These are phyloP conservation scores for Ericerus pela DNA, from an alignment of 1,140 invertebrate genomes.

Conservation along the genomic window DNA sequence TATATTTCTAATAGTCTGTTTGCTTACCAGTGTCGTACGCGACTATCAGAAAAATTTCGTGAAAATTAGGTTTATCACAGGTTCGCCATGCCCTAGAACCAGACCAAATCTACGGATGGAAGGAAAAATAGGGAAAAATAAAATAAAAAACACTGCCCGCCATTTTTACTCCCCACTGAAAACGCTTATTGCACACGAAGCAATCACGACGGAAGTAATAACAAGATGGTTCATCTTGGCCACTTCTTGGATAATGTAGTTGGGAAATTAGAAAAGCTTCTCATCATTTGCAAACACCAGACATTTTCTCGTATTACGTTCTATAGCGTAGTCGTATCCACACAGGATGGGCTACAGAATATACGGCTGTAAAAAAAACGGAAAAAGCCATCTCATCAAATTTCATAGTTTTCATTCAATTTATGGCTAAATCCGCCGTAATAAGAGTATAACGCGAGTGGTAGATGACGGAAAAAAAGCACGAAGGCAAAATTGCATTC, in stretches of 20 bases:
- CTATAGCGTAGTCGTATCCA: not conserved
- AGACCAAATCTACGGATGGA: too few relatives aligned
- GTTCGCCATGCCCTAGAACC: too few relatives aligned
- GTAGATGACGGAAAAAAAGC: too few relatives aligned
- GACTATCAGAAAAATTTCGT: too few relatives aligned
- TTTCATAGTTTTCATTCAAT: conserved; percentile 6
- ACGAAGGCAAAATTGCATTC: conserved; percentile 1
- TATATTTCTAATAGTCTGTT: too few relatives aligned
- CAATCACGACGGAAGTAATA: not conserved
- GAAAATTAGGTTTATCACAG: too few relatives aligned
- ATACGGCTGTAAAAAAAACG: not conserved
- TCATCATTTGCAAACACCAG: conserved; percentile 5
- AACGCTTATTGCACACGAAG: not conserved
- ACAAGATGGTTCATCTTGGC: not conserved
- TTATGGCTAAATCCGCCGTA: not conserved
- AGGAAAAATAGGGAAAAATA: too few relatives aligned
- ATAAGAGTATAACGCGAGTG: too few relatives aligned
- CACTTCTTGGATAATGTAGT: not conserved
- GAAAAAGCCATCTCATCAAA: not conserved
- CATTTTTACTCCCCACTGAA: too few relatives aligned
- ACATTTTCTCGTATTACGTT: not conserved
- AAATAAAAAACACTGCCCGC: too few relatives aligned
- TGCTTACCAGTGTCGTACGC: too few relatives aligned
- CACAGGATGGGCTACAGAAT: not conserved
- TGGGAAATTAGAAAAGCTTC: conserved; percentile 3